Conservation (phyloP, 2,113 vertebrate genomes). For the Gobio gobio region DNA sequence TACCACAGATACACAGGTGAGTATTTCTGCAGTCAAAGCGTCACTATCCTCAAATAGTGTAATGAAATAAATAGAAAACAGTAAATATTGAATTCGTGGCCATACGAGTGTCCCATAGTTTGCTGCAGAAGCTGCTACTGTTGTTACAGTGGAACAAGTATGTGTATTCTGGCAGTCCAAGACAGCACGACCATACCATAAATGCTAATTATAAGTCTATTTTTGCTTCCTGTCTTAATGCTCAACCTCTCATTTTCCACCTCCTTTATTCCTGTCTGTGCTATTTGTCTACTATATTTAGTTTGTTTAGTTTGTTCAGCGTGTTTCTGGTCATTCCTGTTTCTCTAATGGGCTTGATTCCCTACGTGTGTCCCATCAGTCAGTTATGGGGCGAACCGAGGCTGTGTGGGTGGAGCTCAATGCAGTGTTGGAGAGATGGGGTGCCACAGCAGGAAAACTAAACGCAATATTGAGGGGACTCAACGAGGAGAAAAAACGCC, state of each 20-base stretch:
- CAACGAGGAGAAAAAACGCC: constrained; percentile 62
- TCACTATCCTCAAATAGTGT: constrained; percentile 20
- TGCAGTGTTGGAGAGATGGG: constrained; percentile 50
- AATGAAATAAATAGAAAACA: constrained; percentile 25
- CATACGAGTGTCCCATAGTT: not conserved
- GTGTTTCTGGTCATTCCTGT: constrained; percentile 41
- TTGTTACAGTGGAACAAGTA: constrained; percentile 25
- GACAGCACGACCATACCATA: constrained; percentile 13
- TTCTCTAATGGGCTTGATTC: constrained; percentile 42
- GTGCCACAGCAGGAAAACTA: constrained; percentile 44
- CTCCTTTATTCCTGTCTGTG: constrained; percentile 42
- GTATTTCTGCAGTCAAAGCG: not conserved
- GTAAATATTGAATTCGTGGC: constrained; percentile 14
- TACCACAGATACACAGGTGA: constrained; percentile 43
- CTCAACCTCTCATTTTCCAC: constrained; percentile 48
- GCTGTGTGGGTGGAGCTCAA: constrained; percentile 61
- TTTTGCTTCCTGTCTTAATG: constrained; percentile 38
- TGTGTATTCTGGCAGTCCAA: constrained; percentile 43
- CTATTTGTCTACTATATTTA: constrained; percentile 46
- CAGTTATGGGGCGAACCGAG: constrained; percentile 60
- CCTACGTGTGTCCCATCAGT: constrained; percentile 52
- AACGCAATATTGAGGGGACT: constrained; percentile 66
- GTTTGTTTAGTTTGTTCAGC: constrained; percentile 35
- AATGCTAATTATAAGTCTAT: constrained; percentile 41
- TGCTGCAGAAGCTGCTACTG: constrained; percentile 1